These are phyloP conservation scores for Muscidifurax raptorellus DNA, from an alignment of 1,140 invertebrate genomes.

Conservation along the genomic window DNA sequence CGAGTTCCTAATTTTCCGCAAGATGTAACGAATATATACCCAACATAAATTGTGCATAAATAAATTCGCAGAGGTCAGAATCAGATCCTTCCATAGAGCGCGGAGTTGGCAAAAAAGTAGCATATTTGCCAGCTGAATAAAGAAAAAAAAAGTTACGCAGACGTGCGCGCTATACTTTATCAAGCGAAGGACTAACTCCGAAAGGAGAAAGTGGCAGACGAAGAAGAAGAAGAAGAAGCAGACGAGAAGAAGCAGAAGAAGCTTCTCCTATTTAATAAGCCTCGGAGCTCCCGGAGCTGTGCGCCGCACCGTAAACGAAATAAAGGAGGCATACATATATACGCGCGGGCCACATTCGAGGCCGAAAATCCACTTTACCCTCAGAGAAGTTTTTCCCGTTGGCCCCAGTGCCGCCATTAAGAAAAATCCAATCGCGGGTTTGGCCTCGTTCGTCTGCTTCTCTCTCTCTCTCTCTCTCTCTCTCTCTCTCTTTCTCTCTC, in stretches of 20 bases:
- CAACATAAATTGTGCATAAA: background rate
- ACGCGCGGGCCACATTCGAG: background rate
- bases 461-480: too few relatives aligned
- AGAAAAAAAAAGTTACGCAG: background rate
- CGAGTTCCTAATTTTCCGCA: too few relatives aligned
- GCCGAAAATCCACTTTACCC: constrained; percentile 43
- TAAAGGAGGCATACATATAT: constrained; percentile 29
- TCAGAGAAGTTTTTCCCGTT: constrained; percentile 19
- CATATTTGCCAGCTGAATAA: background rate
- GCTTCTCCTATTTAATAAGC: constrained; percentile 43
- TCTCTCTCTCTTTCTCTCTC: too few relatives aligned
- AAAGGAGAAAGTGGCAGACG: background rate
- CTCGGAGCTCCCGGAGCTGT: background rate
- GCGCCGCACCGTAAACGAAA: constrained; percentile 14
- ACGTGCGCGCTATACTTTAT: constrained; percentile 4
- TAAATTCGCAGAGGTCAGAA: background rate
- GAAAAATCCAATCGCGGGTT: constrained; percentile 38
- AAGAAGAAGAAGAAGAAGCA: constrained; percentile 9
- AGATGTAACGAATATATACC: too few relatives aligned
- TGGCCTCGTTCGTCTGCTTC: background rate
- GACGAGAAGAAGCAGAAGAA: background rate
- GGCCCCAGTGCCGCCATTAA: background rate
- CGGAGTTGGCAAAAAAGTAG: background rate
- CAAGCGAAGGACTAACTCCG: background rate
- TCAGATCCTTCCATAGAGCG: background rate